Evolutionary conservation across 1,140 invertebrate genomes (phyloP), one percentile per base, ranked within the genome.

Genomic region (Hydropsyche tenuis): DNA sequence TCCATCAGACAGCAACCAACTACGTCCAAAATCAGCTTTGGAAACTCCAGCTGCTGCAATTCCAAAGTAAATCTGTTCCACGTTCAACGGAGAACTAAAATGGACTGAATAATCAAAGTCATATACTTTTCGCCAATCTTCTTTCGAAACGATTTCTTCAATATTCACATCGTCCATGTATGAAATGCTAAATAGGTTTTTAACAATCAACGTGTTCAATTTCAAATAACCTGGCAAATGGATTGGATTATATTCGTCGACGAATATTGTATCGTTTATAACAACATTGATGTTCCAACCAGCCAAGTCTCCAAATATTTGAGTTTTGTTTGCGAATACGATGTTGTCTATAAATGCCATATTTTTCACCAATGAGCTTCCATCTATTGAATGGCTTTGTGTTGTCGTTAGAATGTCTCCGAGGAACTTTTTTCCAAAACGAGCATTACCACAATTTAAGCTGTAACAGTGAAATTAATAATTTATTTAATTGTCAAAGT

Each of bases 1-100:
- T 30, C 62, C 75, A 42, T 53, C 43, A 64, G 70, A 65, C 45
- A 75, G 56, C 25, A 74, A 74, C 75, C 79, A 78, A 75, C 66
- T 77, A 68, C 72, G 71, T 46, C 71, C 73, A 71, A 76, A 80
- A 75, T 72, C 72, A 12, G 64, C 60, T 42, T 73, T 75, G 1
- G 73, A 77, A 43, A 77, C 73, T n/a, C 73, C 76, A 23, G 69
- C 45, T 73, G 75, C 71, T 1, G 77, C 75, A 14, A 70, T 48
- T 20, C 69, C 73, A 72, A 75, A 74, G 66, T 69, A 48, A 53
- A 73, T 66, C 11, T 53, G 71, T 14, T 75, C 12, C 72, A 80
- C 65, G 51, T 75, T 69, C 27, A 72, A 23, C 27, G 78, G 48
- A 66, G 69, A 48, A 22, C 73, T 42, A 74, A 78, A 53, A 72